Conservation (phyloP, 2,888 invertebrate genomes). For the Torymus texanus region DNA sequence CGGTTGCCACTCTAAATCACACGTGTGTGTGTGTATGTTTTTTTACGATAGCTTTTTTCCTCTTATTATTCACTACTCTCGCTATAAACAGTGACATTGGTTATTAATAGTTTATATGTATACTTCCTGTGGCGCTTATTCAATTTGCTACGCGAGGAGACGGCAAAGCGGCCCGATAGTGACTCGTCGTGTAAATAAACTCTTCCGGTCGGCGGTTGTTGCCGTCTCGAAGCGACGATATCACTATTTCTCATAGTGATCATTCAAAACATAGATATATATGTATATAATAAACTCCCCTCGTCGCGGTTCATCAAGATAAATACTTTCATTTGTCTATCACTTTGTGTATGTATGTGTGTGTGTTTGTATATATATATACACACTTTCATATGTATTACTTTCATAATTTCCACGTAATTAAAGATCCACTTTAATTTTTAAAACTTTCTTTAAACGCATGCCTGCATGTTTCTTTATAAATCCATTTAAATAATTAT, state of each 20-base stretch:
- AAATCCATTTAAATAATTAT: conserved; percentile 19
- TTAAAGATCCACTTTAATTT: conserved; percentile 52
- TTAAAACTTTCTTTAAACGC: conserved; percentile 16
- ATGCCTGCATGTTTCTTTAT: conserved; percentile 30
- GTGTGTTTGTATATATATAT: not conserved
- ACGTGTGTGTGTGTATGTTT: conserved; percentile 37
- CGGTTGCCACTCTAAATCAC: conserved; percentile 21
- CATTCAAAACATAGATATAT: conserved; percentile 13
- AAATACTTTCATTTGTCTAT: conserved; percentile 50
- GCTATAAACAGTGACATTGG: conserved; percentile 25
- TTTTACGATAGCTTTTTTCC: conserved; percentile 55
- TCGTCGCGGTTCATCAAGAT: not conserved
- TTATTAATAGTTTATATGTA: conserved; percentile 27
- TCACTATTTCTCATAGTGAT: conserved; percentile 14
- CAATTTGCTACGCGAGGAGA: not conserved
- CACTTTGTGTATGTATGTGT: not conserved
- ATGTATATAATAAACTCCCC: conserved; percentile 33
- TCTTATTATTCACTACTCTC: not conserved
- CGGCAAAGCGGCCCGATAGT: not conserved
- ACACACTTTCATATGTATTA: conserved; percentile 11
- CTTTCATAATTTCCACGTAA: conserved; percentile 1
- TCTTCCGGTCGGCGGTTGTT: not conserved
- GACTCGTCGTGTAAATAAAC: conserved; percentile 19
- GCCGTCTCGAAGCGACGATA: not conserved
- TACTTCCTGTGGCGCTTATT: conserved; percentile 14